Conservation (phyloP, 2,888 invertebrate species). For the Colostygia pectinataria region DNA sequence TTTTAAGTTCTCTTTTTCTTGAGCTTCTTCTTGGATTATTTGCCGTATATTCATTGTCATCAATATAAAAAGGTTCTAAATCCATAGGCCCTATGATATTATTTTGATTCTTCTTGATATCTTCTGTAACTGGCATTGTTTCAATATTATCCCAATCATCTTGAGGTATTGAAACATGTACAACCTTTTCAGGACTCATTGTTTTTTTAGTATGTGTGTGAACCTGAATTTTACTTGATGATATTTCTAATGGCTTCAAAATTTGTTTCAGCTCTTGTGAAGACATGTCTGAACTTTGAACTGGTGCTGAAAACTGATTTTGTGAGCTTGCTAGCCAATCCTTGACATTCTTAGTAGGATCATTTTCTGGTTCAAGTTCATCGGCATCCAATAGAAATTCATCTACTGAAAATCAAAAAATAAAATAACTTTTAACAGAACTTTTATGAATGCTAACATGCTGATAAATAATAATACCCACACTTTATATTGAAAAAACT, state of each 20-base stretch:
- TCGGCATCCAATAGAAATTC: conserved; percentile 49
- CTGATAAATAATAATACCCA: conserved; percentile 43
- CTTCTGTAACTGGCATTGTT: conserved; percentile 55
- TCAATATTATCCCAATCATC: conserved; percentile 77
- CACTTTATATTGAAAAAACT: conserved; percentile 60
- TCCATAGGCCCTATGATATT: conserved; percentile 58
- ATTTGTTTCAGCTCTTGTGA: conserved; percentile 44
- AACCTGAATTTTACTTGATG: conserved; percentile 58
- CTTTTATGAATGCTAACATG: too few species aligned
- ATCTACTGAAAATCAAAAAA: conserved; percentile 54
- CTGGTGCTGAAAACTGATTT: conserved; percentile 68
- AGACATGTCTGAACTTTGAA: conserved; percentile 49
- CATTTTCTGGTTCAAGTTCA: conserved; percentile 45
- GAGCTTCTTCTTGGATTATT: conserved; percentile 66
- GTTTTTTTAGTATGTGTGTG: conserved; percentile 50
- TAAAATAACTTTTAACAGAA: too few species aligned
- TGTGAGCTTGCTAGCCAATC: conserved; percentile 70
- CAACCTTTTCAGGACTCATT: conserved; percentile 44
- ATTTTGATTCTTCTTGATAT: conserved; percentile 44
- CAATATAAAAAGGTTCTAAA: conserved; percentile 54
- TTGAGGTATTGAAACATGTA: conserved; percentile 53
- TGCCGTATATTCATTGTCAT: conserved; percentile 56
- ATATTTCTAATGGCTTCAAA: conserved; percentile 43
- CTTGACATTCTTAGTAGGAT: conserved; percentile 63
- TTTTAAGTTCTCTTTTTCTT: conserved; percentile 55